Conservation (phyloP, 2,113 vertebrate species). For the Misgurnus mizolepis region DNA sequence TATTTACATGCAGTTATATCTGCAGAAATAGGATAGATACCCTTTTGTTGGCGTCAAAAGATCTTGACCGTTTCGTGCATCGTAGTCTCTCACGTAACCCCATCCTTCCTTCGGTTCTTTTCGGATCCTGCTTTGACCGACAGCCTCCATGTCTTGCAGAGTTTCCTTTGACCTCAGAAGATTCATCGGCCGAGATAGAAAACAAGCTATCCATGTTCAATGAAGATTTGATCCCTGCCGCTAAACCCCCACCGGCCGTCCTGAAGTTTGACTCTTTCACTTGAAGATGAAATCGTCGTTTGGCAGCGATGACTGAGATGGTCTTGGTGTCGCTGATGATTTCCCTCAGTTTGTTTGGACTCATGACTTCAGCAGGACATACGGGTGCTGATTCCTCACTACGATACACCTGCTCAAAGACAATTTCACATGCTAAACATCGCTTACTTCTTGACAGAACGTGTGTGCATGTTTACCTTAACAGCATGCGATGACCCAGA, state of each 20-base stretch:
- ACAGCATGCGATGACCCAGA: constrained; percentile 31
- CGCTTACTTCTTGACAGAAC: too few species aligned
- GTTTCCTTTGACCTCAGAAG: constrained; percentile 24
- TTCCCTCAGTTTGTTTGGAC: constrained; percentile 59
- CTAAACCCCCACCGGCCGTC: constrained; percentile 7
- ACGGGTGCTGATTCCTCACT: background rate
- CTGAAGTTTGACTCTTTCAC: constrained; percentile 27
- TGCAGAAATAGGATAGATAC: constrained; percentile 30
- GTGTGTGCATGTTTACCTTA: constrained; percentile 25
- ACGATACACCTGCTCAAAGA: constrained; percentile 21
- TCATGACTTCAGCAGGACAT: constrained; percentile 42
- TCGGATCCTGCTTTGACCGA: constrained; percentile 22
- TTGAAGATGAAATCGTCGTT: constrained; percentile 46
- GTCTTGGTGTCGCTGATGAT: constrained; percentile 66
- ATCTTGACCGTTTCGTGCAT: constrained; percentile 54
- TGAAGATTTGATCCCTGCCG: background rate
- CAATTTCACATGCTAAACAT: background rate
- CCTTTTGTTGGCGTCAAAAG: constrained; percentile 51
- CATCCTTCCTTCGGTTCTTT: constrained; percentile 40
- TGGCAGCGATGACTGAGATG: constrained; percentile 68
- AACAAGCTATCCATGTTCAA: constrained; percentile 16
- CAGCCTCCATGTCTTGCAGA: background rate
- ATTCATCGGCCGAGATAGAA: background rate
- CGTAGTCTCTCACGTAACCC: constrained; percentile 46
- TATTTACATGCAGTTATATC: background rate